Evolutionary conservation across 2,113 vertebrate genomes (phyloP), one percentile per base, ranked within the genome.

Genomic region (Apaloderma vittatum): DNA sequence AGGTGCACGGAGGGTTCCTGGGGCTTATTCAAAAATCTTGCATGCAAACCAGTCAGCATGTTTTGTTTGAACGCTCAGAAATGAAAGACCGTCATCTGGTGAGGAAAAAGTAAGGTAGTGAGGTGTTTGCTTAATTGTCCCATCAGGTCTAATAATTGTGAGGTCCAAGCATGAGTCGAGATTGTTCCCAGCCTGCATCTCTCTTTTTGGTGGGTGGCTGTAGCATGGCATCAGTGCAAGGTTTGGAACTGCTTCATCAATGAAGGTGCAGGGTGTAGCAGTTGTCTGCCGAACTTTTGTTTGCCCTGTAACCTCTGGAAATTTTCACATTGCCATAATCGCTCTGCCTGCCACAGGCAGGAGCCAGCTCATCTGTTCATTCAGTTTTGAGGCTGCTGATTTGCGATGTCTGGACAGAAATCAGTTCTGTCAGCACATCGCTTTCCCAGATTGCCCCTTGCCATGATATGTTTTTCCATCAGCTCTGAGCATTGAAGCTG

Each of bases 51-150:
- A 98, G 97, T 94, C 99, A 99, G 67, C 99, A 99, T 18, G 98
- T 99, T 52, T 98, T 99, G 98, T 99, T 99, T 94, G 99, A 99
- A 95, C 98, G 99, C 90, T 99, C 98, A 1, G 99, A 99, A 98
- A 99, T 99, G 97, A 99, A 98, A 90, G 99, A 99, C 93, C 98
- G 99, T 37, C 98, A 99, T 36, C 93, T 99, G 12, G 99, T 99
- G 92, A 98, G 98, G 94, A 99, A 98, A 97, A 99, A 98, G 99
- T 99, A 97, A 97, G 65, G 67, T 75, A 65, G 55, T 45, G 91
- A 86, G n/a, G 5, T 80, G 15, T 43, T 78, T 54, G 24, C 48
- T 93, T 78, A 36, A 32, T 70, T 92, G 43, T 68, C 81, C 36
- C 4, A 0, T 71, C 57, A 71, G 17, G 24, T 78, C 48, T 72